Conservation (phyloP, 2,888 invertebrate genomes). For the Tineola bisselliella region DNA sequence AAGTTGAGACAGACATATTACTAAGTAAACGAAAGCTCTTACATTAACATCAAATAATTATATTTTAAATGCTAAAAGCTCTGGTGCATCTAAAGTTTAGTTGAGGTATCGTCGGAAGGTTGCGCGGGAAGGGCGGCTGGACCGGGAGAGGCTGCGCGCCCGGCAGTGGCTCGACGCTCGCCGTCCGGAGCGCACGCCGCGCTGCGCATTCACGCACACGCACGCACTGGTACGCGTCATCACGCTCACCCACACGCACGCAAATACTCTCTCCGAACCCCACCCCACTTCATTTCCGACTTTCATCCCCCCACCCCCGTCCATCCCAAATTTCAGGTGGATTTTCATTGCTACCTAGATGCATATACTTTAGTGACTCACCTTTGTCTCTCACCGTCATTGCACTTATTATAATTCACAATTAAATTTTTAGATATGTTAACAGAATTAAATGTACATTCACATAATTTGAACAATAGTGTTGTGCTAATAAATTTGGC, state of each 20-base stretch:
- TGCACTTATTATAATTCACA: background rate
- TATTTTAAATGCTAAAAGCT: background rate
- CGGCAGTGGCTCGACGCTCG: slow-evolving; percentile 54
- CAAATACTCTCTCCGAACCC: slow-evolving; percentile 15
- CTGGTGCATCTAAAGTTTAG: slow-evolving; percentile 33
- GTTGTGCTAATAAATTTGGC: background rate
- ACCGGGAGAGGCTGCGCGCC: slow-evolving; percentile 40
- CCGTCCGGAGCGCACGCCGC: slow-evolving; percentile 59
- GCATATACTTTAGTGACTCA: slow-evolving; percentile 17
- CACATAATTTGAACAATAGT: background rate
- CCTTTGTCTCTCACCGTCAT: background rate
- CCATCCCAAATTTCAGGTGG: slow-evolving; percentile 19
- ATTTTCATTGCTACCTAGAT: slow-evolving; percentile 31
- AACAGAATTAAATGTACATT: background rate
- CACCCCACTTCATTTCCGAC: slow-evolving; percentile 6
- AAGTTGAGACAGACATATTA: background rate
- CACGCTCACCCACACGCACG: slow-evolving; percentile 20
- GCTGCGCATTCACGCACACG: slow-evolving; percentile 45
- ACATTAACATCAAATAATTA: background rate
- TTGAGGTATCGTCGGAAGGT: slow-evolving; percentile 12
- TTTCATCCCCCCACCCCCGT: slow-evolving; percentile 19
- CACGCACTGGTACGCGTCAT: slow-evolving; percentile 60
- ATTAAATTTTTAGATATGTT: background rate
- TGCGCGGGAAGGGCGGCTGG: slow-evolving; percentile 36
- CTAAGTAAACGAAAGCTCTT: background rate